Conservation (phyloP, 1,140 invertebrate genomes). For the Lepeophtheirus salmonis region DNA sequence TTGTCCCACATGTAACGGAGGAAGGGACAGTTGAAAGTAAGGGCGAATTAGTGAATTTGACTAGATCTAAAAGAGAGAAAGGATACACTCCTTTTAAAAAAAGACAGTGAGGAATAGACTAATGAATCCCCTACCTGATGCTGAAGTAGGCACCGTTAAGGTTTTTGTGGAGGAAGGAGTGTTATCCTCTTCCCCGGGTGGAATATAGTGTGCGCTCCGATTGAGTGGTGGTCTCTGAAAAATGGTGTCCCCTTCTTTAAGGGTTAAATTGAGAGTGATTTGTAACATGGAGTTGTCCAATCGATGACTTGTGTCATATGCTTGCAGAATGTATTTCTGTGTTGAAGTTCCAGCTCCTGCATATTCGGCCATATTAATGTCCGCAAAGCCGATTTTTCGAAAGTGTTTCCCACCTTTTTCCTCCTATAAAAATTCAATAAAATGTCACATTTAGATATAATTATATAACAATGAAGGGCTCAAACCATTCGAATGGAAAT, state of each 20-base stretch:
- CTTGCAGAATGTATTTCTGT: slow-evolving; percentile 71
- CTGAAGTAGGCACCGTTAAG: background rate
- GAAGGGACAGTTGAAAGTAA: background rate
- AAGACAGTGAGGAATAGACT: no score
- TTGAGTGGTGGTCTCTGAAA: slow-evolving; percentile 4
- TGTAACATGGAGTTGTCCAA: slow-evolving; percentile 89
- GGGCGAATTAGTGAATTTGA: background rate
- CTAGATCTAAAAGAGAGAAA: background rate
- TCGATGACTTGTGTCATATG: slow-evolving; percentile 64
- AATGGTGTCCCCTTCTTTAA: slow-evolving; percentile 27
- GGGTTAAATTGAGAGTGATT: slow-evolving; percentile 73
- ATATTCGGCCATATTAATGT: slow-evolving; percentile 87
- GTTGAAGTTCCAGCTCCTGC: slow-evolving; percentile 71
- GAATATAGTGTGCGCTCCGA: background rate
- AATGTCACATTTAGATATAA: background rate
- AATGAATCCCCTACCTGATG: no score
- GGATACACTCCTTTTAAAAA: no score
- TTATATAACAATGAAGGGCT: slow-evolving; percentile 16
- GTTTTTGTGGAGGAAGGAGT: background rate
- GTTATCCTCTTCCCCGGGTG: background rate
- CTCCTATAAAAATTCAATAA: slow-evolving; percentile 35
- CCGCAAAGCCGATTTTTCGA: slow-evolving; percentile 88
- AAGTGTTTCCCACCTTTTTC: slow-evolving; percentile 68
- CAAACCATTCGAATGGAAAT: slow-evolving; percentile 86
- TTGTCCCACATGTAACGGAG: background rate